Base-by-base conservation (phyloP, 2,797 vertebrate genomes). In the Hemitrygon akajei region DNA sequence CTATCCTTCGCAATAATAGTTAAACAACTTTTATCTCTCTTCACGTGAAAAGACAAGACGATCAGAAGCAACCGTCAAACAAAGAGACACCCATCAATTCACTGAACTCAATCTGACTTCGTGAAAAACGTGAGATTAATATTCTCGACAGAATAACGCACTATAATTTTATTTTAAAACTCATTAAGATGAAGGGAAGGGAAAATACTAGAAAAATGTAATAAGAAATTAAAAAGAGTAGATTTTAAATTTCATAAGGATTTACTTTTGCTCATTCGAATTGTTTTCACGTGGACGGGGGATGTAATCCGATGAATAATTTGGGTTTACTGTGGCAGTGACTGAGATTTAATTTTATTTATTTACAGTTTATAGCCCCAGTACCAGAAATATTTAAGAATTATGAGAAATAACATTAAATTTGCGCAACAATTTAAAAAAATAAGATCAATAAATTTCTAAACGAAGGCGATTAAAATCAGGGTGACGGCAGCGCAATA, bases 11-110 rank as follows among this genome's bases (percentile, higher is more conserved):
- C 86, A 69, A 89, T 89, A 37, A 89, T 89, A 63, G 18, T 87
- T 87, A 18, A 87, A 20, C 60, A 89, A 89, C 86, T 89, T 89
- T 89, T 69, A 16, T 66, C n/a, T 30, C 60, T 16, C 84, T 89
- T 82, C 40, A 16, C 11, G 82, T 1, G 16, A 2, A 60, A 86
- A 16, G 18, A 89, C 30, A 66, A 30, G 60, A 82, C 47, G 58
- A 34, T 20, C 60, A 66, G 60, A 34, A 56, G 1, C 84, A 66
- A 89, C 37, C 37, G n/a, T 37, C 60, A 89, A 69, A 66, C 86
- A 89, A 69, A 89, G 60, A 16, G 60, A 34, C 60, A 37, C 63
- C 63, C 20, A 37, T 69, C 63, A 69, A n/a, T 89, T 89, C 69
- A 69, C 11, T 16, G 7, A 69, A 89, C 22, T 89, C 60, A 89